Conservation (phyloP, 2,797 vertebrate genomes). For the Bryconaethiops microstoma region DNA sequence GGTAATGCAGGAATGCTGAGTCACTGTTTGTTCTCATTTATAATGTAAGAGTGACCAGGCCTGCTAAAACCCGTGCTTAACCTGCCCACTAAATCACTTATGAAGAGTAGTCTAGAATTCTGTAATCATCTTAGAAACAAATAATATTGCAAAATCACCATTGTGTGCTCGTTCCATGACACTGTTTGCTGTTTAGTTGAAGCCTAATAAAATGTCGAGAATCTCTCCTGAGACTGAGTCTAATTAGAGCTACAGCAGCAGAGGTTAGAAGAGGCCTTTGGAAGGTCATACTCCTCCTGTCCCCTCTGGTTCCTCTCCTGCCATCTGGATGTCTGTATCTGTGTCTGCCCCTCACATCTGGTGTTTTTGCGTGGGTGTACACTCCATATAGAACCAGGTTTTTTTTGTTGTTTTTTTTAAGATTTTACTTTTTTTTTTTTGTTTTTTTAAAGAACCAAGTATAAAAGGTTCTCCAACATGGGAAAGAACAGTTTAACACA, state of each 20-base stretch:
- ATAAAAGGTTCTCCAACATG: no score
- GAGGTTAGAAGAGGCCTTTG: conserved; percentile 8
- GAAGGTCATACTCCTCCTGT: conserved; percentile 31
- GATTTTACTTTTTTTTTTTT: no score
- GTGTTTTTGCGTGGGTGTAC: neutral
- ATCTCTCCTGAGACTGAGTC: neutral
- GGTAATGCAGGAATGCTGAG: conserved; percentile 19
- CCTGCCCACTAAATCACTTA: neutral
- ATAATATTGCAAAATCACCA: neutral
- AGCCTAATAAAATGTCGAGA: neutral
- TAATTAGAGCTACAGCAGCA: conserved; percentile 23
- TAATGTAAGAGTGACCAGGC: neutral
- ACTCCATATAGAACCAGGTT: neutral
- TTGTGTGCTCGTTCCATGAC: neutral
- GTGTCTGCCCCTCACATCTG: neutral
- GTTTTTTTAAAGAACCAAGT: no score
- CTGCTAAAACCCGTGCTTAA: neutral
- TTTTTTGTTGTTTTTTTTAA: no score
- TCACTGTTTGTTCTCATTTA: conserved; percentile 38
- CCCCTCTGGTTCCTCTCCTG: conserved; percentile 20
- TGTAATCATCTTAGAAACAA: neutral
- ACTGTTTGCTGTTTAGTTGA: neutral
- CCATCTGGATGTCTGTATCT: conserved; percentile 20
- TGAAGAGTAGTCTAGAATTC: neutral
- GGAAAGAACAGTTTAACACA: no score